phyloP scores from a whole-genome alignment of 2,797 vertebrate genomes.

The Champsocephalus esox region DNA sequence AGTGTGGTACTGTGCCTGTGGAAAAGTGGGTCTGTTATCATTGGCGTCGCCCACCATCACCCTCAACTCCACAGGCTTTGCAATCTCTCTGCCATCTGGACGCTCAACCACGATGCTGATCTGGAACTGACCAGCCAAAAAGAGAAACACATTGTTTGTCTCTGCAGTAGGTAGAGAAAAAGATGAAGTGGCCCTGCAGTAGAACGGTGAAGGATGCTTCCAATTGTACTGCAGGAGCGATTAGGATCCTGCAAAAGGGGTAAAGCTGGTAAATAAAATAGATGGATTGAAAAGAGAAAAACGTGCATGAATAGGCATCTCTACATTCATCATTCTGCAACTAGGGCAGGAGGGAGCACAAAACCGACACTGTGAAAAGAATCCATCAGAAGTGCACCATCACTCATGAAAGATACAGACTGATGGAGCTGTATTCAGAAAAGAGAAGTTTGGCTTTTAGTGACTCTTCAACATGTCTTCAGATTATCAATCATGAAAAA shows the following conservation, averaged over 20 bases:
- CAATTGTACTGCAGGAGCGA: neutral
- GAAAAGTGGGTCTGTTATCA: slow-evolving; percentile 86
- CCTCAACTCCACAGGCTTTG: slow-evolving; percentile 83
- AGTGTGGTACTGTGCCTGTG: slow-evolving; percentile 82
- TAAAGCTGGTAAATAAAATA: neutral
- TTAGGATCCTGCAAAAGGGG: neutral
- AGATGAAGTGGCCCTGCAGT: neutral
- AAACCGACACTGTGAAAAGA: neutral
- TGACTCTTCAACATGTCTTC: slow-evolving; percentile 17
- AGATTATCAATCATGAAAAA: neutral
- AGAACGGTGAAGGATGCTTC: too few relatives aligned
- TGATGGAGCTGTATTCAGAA: slow-evolving; percentile 19
- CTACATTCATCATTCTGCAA: neutral
- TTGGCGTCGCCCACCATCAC: slow-evolving; percentile 88
- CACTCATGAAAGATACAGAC: neutral
- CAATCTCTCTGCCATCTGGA: slow-evolving; percentile 82
- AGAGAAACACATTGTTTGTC: slow-evolving; percentile 10
- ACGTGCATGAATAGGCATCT: neutral
- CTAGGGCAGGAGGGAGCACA: slow-evolving; percentile 4
- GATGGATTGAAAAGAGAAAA: neutral
- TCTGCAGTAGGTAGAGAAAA: neutral
- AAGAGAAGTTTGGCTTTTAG: neutral
- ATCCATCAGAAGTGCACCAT: neutral
- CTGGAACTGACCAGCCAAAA: slow-evolving; percentile 76
- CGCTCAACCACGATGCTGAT: slow-evolving; percentile 86